phyloP scores from a whole-genome alignment of 2,797 vertebrate species.

The Molossus alvarezi region DNA sequence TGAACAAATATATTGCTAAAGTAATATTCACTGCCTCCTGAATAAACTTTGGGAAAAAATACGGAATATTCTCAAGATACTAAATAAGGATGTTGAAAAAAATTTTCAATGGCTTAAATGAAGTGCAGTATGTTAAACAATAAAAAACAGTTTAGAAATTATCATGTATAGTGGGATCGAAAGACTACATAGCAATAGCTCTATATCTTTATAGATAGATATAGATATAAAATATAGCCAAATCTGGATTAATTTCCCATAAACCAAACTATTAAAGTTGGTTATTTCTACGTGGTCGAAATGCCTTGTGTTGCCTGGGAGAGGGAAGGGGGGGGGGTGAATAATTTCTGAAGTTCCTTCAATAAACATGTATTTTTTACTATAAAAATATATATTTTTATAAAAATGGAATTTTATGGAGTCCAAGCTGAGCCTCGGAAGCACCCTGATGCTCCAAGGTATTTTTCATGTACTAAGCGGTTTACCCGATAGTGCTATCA shows the following conservation, averaged over 20 bases:
- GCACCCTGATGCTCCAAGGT: background rate
- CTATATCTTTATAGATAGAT: background rate
- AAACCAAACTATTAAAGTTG: conserved; percentile 6
- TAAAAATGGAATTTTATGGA: background rate
- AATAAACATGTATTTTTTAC: background rate
- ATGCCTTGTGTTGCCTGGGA: background rate
- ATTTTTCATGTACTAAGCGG: background rate
- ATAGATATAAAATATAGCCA: conserved; percentile 50
- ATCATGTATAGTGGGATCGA: background rate
- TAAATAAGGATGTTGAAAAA: background rate
- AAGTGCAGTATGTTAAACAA: background rate
- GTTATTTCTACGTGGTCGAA: background rate
- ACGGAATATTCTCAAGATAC: conserved; percentile 27
- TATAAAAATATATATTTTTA: background rate
- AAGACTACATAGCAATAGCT: background rate
- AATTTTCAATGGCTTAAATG: background rate
- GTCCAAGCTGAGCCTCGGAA: background rate
- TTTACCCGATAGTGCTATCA: background rate
- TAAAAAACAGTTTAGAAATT: conserved; percentile 1
- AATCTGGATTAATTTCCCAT: background rate
- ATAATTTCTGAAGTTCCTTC: background rate
- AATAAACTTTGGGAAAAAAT: conserved; percentile 50
- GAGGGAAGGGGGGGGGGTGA: background rate
- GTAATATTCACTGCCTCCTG: background rate
- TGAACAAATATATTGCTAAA: conserved; percentile 47